These are phyloP conservation scores for Alca torda DNA, from an alignment of 2,797 vertebrate genomes.

Conservation along the genomic window DNA sequence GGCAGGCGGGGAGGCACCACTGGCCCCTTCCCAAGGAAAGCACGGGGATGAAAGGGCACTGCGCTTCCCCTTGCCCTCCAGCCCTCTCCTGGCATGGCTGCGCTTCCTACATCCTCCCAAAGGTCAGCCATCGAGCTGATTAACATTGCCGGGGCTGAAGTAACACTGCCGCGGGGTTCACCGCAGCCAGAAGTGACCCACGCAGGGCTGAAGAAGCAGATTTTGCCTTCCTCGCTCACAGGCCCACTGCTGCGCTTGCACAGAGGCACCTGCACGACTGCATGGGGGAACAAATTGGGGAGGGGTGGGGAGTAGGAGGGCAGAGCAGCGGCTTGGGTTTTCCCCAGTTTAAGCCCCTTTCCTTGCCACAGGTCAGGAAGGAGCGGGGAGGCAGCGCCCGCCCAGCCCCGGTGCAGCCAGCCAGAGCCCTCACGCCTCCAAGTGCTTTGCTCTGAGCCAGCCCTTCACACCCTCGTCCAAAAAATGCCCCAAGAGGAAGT, in stretches of 20 bases:
- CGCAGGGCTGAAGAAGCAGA: not conserved
- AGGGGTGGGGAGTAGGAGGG: not conserved
- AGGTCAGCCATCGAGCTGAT: not conserved
- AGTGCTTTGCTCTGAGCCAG: not conserved
- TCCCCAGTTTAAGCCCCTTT: not conserved
- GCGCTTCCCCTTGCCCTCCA: not conserved
- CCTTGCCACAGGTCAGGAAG: not conserved
- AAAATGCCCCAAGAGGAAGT: not conserved
- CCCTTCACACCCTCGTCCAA: not conserved
- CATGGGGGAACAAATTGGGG: not conserved
- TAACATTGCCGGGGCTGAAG: not conserved
- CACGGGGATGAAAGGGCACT: not conserved
- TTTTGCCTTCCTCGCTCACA: not conserved
- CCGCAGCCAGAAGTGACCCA: not conserved
- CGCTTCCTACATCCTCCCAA: not conserved
- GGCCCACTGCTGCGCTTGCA: not conserved
- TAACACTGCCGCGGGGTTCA: not conserved
- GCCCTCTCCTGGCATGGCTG: fast-evolving
- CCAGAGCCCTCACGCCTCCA: not conserved
- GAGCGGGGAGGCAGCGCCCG: not conserved
- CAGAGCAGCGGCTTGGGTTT: not conserved
- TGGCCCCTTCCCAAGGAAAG: not conserved
- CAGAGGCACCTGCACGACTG: not conserved
- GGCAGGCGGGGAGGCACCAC: not conserved
- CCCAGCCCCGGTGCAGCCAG: not conserved